Percentiles rank a stretch among this genome's conserved stretches.
Conservation (phyloP, 2,113 vertebrate genomes). For the Calyptomena viridis region DNA sequence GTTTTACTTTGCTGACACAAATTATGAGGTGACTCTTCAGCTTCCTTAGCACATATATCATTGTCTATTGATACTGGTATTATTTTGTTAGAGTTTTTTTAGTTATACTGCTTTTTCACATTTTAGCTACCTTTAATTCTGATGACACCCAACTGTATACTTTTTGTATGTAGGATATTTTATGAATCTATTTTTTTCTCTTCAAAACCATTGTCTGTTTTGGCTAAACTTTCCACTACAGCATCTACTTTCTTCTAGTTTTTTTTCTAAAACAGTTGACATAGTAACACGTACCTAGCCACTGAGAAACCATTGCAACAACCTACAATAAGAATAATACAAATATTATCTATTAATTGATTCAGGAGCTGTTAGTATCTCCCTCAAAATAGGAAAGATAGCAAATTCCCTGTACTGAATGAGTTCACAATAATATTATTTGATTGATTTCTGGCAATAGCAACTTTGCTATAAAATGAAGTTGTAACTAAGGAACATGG, state of each 20-base stretch:
- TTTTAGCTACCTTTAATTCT: background rate
- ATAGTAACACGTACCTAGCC: background rate
- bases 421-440: background rate
- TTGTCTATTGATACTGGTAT: background rate
- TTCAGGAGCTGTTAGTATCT: background rate
- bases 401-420: background rate
- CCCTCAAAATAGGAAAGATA: background rate
- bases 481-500: background rate
- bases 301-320: background rate
- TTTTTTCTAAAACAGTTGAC: background rate
- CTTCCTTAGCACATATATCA: background rate
- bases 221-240: background rate
- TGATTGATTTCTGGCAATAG: background rate
- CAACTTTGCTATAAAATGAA: background rate
- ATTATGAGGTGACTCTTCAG: background rate
- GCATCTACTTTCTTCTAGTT: background rate
- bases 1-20: background rate
- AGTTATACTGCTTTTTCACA: background rate
- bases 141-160: background rate
- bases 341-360: background rate
- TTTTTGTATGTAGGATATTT: background rate
- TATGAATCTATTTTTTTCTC: background rate
- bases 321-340: background rate
- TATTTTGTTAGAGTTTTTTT: background rate
- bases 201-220: background rate